Conservation (phyloP, 2,113 vertebrate genomes). For the Cynopterus brachyotis region DNA sequence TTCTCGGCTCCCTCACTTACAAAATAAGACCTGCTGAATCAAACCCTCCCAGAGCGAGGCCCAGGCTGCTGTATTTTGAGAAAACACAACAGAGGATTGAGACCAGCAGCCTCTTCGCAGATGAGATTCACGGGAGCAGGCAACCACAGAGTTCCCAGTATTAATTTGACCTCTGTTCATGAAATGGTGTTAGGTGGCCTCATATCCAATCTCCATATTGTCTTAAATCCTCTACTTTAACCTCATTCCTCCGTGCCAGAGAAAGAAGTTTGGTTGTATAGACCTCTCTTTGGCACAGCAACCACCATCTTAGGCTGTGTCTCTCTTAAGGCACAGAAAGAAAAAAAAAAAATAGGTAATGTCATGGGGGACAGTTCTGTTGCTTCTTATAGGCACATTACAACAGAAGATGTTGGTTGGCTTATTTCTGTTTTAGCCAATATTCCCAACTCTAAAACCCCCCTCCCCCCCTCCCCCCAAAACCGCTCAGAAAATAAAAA, state of each 20-base stretch:
- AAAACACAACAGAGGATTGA: not conserved
- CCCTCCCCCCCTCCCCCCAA: too few species aligned
- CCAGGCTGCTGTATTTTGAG: not conserved
- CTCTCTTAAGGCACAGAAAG: not conserved
- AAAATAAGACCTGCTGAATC: not conserved
- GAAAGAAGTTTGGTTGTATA: not conserved
- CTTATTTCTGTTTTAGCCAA: not conserved
- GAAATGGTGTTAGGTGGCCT: not conserved
- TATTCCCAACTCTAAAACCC: not conserved
- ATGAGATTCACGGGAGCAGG: rapidly evolving
- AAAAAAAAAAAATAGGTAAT: not conserved
- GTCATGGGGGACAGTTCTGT: not conserved
- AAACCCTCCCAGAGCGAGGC: not conserved
- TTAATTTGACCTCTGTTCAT: not conserved
- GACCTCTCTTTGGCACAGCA: not conserved
- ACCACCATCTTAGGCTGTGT: not conserved
- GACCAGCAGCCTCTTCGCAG: not conserved
- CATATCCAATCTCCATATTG: not conserved
- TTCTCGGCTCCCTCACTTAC: not conserved
- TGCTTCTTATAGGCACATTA: not conserved
- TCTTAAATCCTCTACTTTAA: not conserved
- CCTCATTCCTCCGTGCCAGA: not conserved
- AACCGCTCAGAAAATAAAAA: not conserved
- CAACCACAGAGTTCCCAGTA: not conserved
- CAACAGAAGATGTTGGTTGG: not conserved